Evolutionary conservation across 2,113 vertebrate species (phyloP), one percentile per base, ranked within the genome.

Genomic region (Colistium nudipinnis): DNA sequence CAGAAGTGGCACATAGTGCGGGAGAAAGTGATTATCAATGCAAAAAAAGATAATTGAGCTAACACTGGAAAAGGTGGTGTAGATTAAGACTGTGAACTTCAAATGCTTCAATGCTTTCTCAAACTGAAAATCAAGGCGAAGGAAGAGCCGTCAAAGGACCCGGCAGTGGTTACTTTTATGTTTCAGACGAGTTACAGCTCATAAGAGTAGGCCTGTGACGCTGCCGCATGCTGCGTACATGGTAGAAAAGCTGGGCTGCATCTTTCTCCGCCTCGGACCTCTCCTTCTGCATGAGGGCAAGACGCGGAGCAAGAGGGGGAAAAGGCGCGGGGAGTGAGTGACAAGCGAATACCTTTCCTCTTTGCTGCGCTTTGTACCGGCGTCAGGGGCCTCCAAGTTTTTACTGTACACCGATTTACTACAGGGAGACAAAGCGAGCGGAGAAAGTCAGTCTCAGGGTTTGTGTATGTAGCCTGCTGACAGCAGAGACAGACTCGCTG

Each of bases 341-440:
- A 62, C 87, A 90, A 71, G 90, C 84, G 93, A 94, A 88, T 97
- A 97, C 96, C 96, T 98, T 96, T 97, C 96, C 89, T 96, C 96
- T 96, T 94, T 95, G 95, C 94, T 96, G 95, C 94, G 91, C 95
- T 94, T 96, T 95, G 93, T 92, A 93, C 96, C 91, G 95, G 93
- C 94, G 60, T 95, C 96, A 91, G 95, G 94, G 94, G 97, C 97
- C 94, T 98, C 96, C 96, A 97, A 95, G 95, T 95, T 97, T 96
- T 97, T 97, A 98, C 96, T 98, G 96, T 96, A 97, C 93, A 97
- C 91, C 93, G 95, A 95, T 94, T 96, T 97, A 98, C 96, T 98
- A 96, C 79, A 94, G 93, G 94, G 93, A 91, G 94, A 96, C 94
- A 97, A 94, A 96, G 94, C 84, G 88, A 94, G 93, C 94, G 94